These are phyloP conservation scores for Lacanobia oleracea DNA, from an alignment of 2,888 invertebrate genomes.

Conservation along the genomic window DNA sequence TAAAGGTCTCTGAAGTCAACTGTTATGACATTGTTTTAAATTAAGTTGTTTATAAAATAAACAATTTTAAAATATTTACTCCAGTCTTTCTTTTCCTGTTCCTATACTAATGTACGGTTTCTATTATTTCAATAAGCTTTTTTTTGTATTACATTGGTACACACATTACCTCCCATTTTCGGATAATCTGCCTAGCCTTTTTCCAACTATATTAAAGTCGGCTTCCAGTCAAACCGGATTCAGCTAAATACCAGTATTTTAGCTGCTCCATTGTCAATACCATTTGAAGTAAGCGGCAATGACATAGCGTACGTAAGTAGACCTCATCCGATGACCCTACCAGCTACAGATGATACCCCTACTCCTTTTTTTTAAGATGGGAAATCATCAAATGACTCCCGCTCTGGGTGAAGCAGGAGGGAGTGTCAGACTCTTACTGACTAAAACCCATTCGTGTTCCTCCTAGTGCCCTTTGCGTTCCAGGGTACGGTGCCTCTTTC, in stretches of 20 bases:
- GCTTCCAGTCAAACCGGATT: too few species aligned
- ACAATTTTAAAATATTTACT: constrained; percentile 75
- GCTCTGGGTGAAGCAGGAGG: too few species aligned
- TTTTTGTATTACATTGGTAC: not conserved
- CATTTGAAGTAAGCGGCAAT: not conserved
- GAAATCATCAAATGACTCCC: too few species aligned
- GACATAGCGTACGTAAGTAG: not conserved
- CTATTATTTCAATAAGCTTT: not conserved
- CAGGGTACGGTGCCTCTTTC: too few species aligned
- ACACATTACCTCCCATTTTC: not conserved
- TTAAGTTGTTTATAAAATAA: constrained; percentile 88
- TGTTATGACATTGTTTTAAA: constrained; percentile 84
- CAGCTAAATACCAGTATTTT: too few species aligned
- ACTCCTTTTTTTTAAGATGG: too few species aligned
- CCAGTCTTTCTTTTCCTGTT: constrained; percentile 44
- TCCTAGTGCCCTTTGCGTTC: too few species aligned
- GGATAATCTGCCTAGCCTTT: not conserved
- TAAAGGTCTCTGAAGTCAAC: constrained; percentile 78
- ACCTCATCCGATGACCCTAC: too few species aligned
- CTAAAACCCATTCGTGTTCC: too few species aligned
- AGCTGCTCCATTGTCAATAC: not conserved
- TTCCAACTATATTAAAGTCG: too few species aligned
- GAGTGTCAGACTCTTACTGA: too few species aligned
- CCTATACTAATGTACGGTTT: not conserved
- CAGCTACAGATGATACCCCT: too few species aligned